phyloP scores from a whole-genome alignment of 2,797 vertebrate species.

The Pempheris klunzingeri region DNA sequence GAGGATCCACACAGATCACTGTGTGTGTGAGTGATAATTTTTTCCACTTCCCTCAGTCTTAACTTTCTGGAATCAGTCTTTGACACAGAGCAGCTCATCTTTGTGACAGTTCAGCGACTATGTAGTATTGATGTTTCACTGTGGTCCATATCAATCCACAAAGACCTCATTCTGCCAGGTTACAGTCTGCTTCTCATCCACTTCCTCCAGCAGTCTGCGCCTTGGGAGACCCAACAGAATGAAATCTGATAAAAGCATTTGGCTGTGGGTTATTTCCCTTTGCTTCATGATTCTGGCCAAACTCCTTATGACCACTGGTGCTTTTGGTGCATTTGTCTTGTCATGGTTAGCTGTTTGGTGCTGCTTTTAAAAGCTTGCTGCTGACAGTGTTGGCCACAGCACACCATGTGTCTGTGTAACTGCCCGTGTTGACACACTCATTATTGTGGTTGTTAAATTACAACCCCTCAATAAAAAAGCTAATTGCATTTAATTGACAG shows the following conservation, averaged over 20 bases:
- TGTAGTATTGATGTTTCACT: conserved; percentile 48
- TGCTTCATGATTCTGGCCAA: not conserved
- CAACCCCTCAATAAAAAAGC: conserved; percentile 38
- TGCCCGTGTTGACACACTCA: conserved; percentile 43
- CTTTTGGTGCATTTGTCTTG: conserved; percentile 22
- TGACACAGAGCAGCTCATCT: conserved; percentile 4
- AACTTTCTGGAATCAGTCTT: conserved; percentile 15
- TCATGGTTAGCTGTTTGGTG: conserved; percentile 5
- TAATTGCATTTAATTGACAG: conserved; percentile 66
- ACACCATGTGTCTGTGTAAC: conserved; percentile 44
- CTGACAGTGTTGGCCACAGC: not conserved
- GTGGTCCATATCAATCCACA: conserved; percentile 40
- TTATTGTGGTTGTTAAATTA: conserved; percentile 48
- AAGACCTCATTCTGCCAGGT: conserved; percentile 54
- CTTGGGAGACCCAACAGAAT: not conserved
- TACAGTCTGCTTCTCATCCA: conserved; percentile 19
- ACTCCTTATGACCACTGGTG: not conserved
- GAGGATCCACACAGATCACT: too few relatives aligned
- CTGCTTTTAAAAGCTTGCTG: conserved; percentile 12
- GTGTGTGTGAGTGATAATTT: not conserved
- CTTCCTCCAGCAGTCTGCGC: not conserved
- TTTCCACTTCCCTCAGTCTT: not conserved
- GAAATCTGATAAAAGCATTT: not conserved
- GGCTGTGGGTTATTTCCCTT: not conserved
- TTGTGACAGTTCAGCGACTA: conserved; percentile 18